A percentile compares a stretch with the other conserved stretches of the same genome.
These are phyloP conservation scores for Tadarida brasiliensis DNA, from an alignment of 2,797 vertebrate genomes.

Conservation along the genomic window DNA sequence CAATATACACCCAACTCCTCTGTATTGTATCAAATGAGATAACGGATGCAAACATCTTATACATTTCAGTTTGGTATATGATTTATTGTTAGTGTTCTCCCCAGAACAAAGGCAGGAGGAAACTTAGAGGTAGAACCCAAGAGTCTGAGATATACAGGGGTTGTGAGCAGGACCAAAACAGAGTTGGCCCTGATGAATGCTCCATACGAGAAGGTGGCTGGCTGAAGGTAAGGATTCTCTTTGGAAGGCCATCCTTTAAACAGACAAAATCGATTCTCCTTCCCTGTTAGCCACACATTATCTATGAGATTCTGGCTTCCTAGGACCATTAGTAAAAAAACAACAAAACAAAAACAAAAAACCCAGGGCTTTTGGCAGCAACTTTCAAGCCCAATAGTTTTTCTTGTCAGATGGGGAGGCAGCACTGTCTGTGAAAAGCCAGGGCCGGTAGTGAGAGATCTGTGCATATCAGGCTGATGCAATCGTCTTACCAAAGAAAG, in stretches of 20 bases:
- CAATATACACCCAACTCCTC: neutral
- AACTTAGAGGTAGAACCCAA: neutral
- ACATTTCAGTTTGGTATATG: neutral
- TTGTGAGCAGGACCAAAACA: neutral
- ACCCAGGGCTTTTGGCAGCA: neutral
- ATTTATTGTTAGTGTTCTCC: conserved; percentile 3
- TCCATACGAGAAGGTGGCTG: neutral
- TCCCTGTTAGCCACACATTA: neutral
- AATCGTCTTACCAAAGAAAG: fast-evolving
- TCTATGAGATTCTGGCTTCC: neutral
- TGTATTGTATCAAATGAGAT: conserved; percentile 28
- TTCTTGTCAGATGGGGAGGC: neutral
- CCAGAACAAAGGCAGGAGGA: neutral
- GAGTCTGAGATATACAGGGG: neutral
- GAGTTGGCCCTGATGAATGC: neutral
- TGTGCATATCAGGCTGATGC: neutral
- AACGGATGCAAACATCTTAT: neutral
- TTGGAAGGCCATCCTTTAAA: neutral
- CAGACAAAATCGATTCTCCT: neutral
- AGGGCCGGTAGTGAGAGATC: neutral
- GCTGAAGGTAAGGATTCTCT: neutral
- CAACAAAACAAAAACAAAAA: neutral
- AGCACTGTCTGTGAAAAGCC: fast-evolving
- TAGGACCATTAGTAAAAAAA: neutral
- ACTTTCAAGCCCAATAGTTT: neutral